Evolutionary conservation across 2,113 vertebrate genomes (phyloP).

Genomic region (Neolamprologus caudopunctatus): DNA sequence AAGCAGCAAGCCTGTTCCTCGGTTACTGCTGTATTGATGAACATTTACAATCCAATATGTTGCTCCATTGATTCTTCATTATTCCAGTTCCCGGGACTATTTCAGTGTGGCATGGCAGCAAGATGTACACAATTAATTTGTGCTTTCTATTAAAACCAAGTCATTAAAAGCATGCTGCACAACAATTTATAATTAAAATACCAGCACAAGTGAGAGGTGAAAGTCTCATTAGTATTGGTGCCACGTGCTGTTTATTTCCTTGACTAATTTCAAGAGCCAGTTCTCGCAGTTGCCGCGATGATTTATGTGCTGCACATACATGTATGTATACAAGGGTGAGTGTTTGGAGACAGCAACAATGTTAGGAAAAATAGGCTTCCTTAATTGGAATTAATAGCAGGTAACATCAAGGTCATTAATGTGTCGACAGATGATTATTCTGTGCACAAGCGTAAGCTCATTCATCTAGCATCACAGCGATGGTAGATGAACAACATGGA

Average conservation of each 20-base stretch:
- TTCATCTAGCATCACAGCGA: not conserved
- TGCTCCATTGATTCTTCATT: constrained; percentile 72
- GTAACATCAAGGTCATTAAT: not conserved
- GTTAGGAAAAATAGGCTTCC: not conserved
- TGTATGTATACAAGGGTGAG: not conserved
- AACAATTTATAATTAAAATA: constrained; percentile 67
- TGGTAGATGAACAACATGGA: not conserved
- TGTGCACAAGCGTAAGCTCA: not conserved
- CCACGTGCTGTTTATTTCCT: constrained; percentile 43
- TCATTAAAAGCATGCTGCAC: constrained; percentile 65
- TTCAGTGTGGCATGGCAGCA: constrained; percentile 25
- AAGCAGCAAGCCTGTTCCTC: not conserved
- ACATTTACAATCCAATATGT: constrained; percentile 66
- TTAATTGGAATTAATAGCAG: not conserved
- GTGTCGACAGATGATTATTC: not conserved
- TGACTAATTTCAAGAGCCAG: constrained; percentile 36
- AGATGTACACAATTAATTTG: constrained; percentile 59
- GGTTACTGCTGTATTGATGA: constrained; percentile 47
- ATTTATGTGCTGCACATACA: constrained; percentile 32
- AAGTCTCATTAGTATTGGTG: constrained; percentile 61
- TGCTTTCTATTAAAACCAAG: constrained; percentile 62
- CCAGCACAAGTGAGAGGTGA: constrained; percentile 34
- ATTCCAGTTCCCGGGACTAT: constrained; percentile 55
- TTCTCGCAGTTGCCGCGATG: not conserved
- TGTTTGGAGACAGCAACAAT: not conserved